Base-by-base conservation (phyloP, 2,888 invertebrate genomes). In the Lasiommata megera region DNA sequence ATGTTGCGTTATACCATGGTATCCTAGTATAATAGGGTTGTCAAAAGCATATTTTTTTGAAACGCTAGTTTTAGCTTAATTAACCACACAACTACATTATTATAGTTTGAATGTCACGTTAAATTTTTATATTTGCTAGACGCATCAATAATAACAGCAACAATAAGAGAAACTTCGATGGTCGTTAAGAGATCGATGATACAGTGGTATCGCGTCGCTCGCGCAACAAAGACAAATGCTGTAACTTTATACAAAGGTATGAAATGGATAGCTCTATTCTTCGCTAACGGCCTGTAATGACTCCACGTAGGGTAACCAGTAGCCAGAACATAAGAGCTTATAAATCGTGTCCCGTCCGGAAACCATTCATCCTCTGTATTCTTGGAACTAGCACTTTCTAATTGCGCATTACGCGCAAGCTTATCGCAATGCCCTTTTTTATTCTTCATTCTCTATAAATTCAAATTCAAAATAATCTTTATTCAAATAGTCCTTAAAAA, bases 191-290 rank as follows among this genome's bases (percentile, higher is more conserved):
- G 62, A 63, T 60, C 60, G 64, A 62, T 64, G 50, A 44, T 37
- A 51, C 56, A 37, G 51, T 38, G 67, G 61, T 76, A 77, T 76
- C 76, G 69, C 68, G 66, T 68, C 69, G 68, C 69, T 70, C 67
- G 60, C 62, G 82, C 81, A 83, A 82, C 82, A 82, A 77, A 85
- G 84, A 86, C 81, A 80, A 86, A 85, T 84, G 77, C 75, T 73
- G 76, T 75, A 76, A 79, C 82, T 80, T 77, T 68, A 68, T 71
- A 82, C 80, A 83, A 85, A 82, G 80, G 75, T 79, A 77, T 80
- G 79, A 59, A 52, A 63, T 59, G 58, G 58, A 64, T 64, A 60
- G 56, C 47, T 82, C 84, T 81, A 82, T 85, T 87, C 85, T 85
- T 85, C 75, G 79, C 72, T 63, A 64, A 69, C 69, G 68, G 70